These are phyloP conservation scores for Syrista parreyssii DNA, from an alignment of 2,888 invertebrate genomes.

Conservation along the genomic window DNA sequence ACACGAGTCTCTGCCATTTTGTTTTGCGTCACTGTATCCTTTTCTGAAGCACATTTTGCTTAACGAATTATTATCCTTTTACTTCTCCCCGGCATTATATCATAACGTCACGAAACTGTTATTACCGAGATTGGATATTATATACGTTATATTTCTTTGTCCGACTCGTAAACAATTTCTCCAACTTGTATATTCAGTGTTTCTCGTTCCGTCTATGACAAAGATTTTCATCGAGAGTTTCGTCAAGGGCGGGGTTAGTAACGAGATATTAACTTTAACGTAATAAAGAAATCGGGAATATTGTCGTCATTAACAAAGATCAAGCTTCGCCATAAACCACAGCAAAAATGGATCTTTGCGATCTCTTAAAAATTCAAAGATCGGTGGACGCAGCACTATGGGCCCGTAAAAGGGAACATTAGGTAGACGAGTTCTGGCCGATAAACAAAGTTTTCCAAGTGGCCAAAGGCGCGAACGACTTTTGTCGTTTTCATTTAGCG, in stretches of 20 bases:
- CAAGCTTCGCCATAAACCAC: neutral
- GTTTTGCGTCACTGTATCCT: neutral
- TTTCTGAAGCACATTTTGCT: neutral
- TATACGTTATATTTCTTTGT: neutral
- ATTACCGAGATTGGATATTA: neutral
- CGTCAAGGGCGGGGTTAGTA: neutral
- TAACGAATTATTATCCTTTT: neutral
- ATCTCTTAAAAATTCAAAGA: neutral
- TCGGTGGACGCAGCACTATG: neutral
- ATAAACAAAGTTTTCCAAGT: neutral
- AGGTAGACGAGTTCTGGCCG: too few species aligned
- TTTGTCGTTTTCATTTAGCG: slow-evolving; percentile 48
- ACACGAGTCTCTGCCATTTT: neutral
- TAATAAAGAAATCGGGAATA: neutral
- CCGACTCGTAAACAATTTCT: neutral
- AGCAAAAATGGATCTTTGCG: neutral
- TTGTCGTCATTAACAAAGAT: neutral
- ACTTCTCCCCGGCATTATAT: neutral
- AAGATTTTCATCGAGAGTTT: neutral
- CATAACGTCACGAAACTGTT: neutral
- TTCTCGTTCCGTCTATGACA: neutral
- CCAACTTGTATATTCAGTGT: neutral
- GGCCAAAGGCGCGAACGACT: slow-evolving; percentile 34
- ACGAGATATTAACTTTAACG: neutral
- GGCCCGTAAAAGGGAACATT: neutral